Evolutionary conservation across 2,888 invertebrate genomes (phyloP), one percentile per base, ranked within the genome.

Genomic region (Cheilosia soror): DNA sequence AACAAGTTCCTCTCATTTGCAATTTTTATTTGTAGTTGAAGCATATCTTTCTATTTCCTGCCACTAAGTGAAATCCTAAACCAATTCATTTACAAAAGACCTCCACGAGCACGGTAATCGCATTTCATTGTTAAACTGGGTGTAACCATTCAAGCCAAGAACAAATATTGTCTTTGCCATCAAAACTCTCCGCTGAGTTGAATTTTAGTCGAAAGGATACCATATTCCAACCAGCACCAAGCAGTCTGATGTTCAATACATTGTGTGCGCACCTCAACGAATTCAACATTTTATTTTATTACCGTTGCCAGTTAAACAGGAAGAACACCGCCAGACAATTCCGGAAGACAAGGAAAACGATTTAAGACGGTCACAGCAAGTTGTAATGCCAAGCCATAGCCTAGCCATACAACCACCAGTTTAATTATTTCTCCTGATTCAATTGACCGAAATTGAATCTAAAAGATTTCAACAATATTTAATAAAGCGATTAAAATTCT

Each of bases 401-500:
- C 51, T 13, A 25, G 25, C 11, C 51, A 4, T 27, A 42, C 40
- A 29, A 33, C 33, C 9, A 29, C 37, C 57, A 29, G 11, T 37
- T 66, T 81, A 75, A 69, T 76, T 77, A 83, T 68, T 72, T 53
- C 29, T 49, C 33, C 62, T 42, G 72, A 79, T 73, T 62, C 79
- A 79, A 83, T 83, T 73, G 83, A 31, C 66, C 66, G 62, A 73
- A 77, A 71, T 82, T 82, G 72, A 83, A 83, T 77, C 79, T 66
- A 55, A 72, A 73, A 79, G 79, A 78, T 83, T 83, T 73, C 25
- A 68, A 65, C 83, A 77, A 82, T 77, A 77, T 82, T 83, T 79
- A 83, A 83, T 83, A 79, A 72, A 68, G 79, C 83, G 83, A 73
- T 83, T 83, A 83, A 79, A 83, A 83, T 83, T 83, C 83, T 58